Evolutionary conservation across 35 echinoderm and acorn worm species (phyloP).

Genomic region (Holothuria glaberrima): DNA sequence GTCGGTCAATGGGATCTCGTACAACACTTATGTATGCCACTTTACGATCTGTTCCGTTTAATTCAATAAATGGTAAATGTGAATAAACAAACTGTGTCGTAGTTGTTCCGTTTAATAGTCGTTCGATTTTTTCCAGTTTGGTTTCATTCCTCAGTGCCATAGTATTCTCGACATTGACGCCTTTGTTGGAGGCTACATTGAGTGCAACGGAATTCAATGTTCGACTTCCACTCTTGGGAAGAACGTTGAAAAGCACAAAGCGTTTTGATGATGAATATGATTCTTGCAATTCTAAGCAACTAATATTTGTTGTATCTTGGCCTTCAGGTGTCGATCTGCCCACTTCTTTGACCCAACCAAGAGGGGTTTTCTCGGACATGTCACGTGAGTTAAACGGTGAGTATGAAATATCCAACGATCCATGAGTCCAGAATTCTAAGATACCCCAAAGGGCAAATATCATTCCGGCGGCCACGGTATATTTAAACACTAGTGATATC

Average conservation of each 20-base stretch:
- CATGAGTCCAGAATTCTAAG: conserved; percentile 13
- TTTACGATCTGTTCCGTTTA: neutral
- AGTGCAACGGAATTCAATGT: conserved; percentile 33
- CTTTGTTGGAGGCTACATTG: neutral
- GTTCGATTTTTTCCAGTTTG: neutral
- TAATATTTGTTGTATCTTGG: no score
- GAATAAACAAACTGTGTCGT: conserved; percentile 38
- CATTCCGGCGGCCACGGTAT: neutral
- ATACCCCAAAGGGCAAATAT: neutral
- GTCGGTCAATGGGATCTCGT: conserved; percentile 36
- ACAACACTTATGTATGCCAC: conserved; percentile 41
- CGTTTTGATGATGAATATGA: neutral
- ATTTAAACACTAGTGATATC: neutral
- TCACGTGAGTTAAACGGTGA: conserved; percentile 12
- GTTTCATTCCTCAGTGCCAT: conserved; percentile 43
- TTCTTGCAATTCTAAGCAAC: no score
- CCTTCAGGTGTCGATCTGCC: no score
- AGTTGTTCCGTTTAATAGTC: neutral
- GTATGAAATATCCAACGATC: no score
- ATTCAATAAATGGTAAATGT: conserved; percentile 12
- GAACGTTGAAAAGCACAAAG: conserved; percentile 41
- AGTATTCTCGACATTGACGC: conserved; percentile 34
- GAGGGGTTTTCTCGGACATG: neutral
- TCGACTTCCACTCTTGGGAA: conserved; percentile 40
- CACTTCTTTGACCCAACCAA: no score